These are phyloP conservation scores for Chascanopsetta lugubris DNA, from an alignment of 2,113 vertebrate species.

Conservation along the genomic window DNA sequence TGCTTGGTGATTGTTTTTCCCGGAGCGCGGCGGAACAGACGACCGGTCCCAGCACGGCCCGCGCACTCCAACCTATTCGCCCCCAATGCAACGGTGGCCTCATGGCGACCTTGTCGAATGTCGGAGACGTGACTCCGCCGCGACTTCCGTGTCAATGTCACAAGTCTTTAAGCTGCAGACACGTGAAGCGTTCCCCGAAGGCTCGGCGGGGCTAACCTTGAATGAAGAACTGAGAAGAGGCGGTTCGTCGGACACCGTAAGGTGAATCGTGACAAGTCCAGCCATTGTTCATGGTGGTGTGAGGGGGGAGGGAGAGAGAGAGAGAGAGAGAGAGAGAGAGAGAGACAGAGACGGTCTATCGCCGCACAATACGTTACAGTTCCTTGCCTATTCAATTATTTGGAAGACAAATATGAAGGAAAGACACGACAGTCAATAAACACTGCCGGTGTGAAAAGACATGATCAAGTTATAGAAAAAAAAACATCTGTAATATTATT, in stretches of 20 bases:
- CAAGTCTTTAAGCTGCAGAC: constrained; percentile 46
- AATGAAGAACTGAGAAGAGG: constrained; percentile 37
- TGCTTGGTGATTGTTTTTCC: constrained; percentile 13
- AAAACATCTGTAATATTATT: no score
- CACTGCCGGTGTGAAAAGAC: no score
- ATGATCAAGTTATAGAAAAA: no score
- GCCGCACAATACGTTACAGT: constrained; percentile 2
- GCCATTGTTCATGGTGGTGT: constrained; percentile 35
- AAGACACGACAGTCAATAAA: background rate
- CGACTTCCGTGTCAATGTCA: constrained; percentile 61
- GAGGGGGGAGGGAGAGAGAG: no score
- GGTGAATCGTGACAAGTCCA: constrained; percentile 34
- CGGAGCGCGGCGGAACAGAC: constrained; percentile 4
- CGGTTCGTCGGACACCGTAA: constrained; percentile 33
- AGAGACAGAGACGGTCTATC: constrained; percentile 1
- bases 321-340: no score
- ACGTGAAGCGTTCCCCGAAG: constrained; percentile 45
- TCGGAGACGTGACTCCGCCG: constrained; percentile 28
- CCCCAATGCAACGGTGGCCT: constrained; percentile 31
- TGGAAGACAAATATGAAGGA: background rate
- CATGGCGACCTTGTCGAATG: constrained; percentile 51
- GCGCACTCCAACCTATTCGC: background rate
- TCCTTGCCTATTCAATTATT: constrained; percentile 10
- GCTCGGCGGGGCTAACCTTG: constrained; percentile 56
- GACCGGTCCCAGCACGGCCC: background rate